Evolutionary conservation across 2,113 vertebrate species (phyloP), one percentile per base, ranked within the genome.

Genomic region (Myanophis thanlyinensis): DNA sequence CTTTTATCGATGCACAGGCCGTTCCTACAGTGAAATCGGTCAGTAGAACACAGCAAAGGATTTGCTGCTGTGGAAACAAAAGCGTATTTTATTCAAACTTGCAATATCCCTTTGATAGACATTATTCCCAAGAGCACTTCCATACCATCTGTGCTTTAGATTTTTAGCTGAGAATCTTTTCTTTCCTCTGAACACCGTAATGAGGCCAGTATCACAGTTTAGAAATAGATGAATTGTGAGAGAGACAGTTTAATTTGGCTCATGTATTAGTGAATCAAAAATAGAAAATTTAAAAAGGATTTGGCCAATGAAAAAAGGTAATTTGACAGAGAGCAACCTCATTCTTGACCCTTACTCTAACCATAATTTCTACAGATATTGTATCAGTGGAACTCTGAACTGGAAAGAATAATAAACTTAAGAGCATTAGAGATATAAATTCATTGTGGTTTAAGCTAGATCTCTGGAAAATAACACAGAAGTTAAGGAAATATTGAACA

Each of bases 1-100:
- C 99, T 99, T 96, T 98, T 99, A 96, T 99, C 99, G 11, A 99
- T 98, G 96, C 99, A 99, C 86, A 98, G 98, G 25, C 99, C 98
- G 0, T 99, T 99, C 93, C 97, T 98, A 94, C 99, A 99, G 97
- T 99, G 99, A 97, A 99, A 99, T 86, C 99, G 98, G 85, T 98
- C 97, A 0, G 98, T 98, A 0, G 99, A 99, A 95, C 99, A 99
- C 46, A 99, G 98, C 96, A 99, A 95, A 18, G 99, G 99, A 96
- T 99, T 99, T 59, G 98, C 98, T 92, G 99, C 98, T 99, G 98
- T 1, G 40, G 95, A 97, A 73, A 94, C 80, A 96, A 90, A 94
- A 94, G 89, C 0, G 46, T 93, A 89, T 93, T 94, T 59, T 85
- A 87, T 94, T 85, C 96, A 89, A 22, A 92, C 89, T 88, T 40